Base-by-base conservation (phyloP, 1,140 invertebrate species). In the Tribolium madens region DNA sequence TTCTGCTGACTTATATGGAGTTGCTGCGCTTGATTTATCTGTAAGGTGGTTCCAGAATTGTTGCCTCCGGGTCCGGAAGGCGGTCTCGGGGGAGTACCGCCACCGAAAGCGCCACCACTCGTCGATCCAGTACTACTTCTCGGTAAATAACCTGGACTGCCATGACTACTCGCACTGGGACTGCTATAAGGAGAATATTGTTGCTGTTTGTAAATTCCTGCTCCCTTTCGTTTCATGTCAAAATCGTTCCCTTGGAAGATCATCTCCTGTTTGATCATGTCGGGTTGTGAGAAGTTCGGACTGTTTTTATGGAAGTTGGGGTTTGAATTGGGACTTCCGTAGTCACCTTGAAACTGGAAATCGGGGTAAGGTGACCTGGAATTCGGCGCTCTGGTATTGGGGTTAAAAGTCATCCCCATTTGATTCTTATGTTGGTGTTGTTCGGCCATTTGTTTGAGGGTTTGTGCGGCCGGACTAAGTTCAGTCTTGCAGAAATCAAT, bases 401-500 rank as follows among this genome's bases (percentile, higher is more conserved):
- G 82, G 76, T 83, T 85, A 52, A 84, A 85, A 15, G 82, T 80
- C 83, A 90, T 87, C 31, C 89, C 87, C 83, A 90, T 88, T 78
- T 90, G 91, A 76, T 89, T 91, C 84, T 95, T 96, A 86, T 96
- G 95, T 86, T 97, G 96, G 85, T 98, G 96, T 84, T 98, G 96
- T 83, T 97, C 96, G 2, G 96, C 96, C 96, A 97, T 97, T 82
- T 97, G 96, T 85, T 97, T 97, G 7, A 98, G 87, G 0, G 96
- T 97, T 87, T 97, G 95, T 1, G 96, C 96, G 0, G 96, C 96
- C 4, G 95, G 93, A 71, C 94, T 95, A 84, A 94, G 89, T 82
- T 94, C 93, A 0, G 89, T 89, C 76, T 91, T 91, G 70, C 86
- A 84, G 78, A 89, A 89, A 69, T 91, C 89, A 50, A 88, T 75